These are phyloP conservation scores for Rhadinocentrus ornatus DNA, from an alignment of 2,797 vertebrate species.

Conservation along the genomic window DNA sequence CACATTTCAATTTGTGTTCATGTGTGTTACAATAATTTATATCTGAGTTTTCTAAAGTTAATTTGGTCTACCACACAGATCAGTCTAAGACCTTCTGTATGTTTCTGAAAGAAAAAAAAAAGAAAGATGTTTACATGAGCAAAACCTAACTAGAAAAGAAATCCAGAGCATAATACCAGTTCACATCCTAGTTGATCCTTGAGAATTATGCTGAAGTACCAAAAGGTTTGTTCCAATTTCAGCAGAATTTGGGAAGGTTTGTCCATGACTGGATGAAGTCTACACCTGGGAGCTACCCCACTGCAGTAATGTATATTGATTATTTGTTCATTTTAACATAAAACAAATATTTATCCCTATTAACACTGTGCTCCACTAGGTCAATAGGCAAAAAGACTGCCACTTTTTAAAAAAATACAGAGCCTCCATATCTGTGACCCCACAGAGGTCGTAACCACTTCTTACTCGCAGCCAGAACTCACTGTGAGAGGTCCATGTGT, in stretches of 20 bases:
- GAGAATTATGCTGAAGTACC: background rate
- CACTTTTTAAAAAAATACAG: constrained; percentile 26
- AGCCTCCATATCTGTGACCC: constrained; percentile 5
- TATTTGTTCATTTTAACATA: constrained; percentile 1
- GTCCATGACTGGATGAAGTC: background rate
- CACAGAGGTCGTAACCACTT: background rate
- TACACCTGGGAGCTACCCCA: background rate
- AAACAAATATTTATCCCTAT: background rate
- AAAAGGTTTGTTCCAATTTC: background rate
- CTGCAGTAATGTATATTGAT: background rate
- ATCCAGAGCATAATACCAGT: background rate
- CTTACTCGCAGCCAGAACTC: constrained; percentile 71
- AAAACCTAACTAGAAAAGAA: background rate
- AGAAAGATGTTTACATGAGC: background rate
- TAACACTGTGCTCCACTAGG: background rate
- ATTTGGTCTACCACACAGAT: background rate
- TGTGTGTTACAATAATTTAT: background rate
- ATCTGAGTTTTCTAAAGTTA: background rate
- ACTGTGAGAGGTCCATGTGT: constrained; percentile 92
- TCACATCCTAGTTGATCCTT: background rate
- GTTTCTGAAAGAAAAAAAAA: background rate
- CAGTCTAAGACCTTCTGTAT: too few relatives aligned
- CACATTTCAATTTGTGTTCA: background rate
- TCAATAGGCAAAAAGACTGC: constrained; percentile 9
- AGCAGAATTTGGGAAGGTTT: background rate